phyloP scores from a whole-genome alignment of 2,797 vertebrate species.

The Astyanax mexicanus region DNA sequence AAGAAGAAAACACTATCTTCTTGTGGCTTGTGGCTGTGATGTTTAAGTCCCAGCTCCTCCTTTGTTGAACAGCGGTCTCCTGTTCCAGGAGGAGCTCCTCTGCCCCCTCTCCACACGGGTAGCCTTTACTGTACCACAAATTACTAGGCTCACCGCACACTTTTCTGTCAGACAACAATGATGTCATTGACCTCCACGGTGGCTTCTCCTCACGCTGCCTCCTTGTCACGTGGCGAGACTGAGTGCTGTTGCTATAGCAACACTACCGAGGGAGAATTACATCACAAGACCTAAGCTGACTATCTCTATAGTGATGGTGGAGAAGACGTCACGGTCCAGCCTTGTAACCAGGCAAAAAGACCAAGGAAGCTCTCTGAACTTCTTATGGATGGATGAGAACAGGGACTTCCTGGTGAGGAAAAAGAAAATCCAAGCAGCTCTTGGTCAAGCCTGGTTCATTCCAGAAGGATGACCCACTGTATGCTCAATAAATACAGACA shows the following conservation, averaged over 20 bases:
- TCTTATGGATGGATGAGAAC: not conserved
- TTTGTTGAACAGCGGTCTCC: not conserved
- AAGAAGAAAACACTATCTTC: not conserved
- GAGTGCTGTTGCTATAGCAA: constrained; percentile 48
- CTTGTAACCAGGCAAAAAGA: not conserved
- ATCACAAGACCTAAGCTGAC: constrained; percentile 35
- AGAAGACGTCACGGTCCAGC: constrained; percentile 1
- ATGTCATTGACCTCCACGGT: constrained; percentile 24
- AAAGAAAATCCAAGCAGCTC: not conserved
- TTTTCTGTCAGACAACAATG: constrained; percentile 14
- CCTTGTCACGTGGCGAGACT: constrained; percentile 46
- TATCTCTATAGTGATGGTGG: constrained; percentile 7
- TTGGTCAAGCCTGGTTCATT: not conserved
- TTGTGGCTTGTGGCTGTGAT: constrained; percentile 6
- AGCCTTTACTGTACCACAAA: constrained; percentile 18
- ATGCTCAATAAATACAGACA: constrained; percentile 7
- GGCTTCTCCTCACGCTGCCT: constrained; percentile 15
- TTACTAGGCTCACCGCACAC: constrained; percentile 20
- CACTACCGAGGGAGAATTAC: constrained; percentile 38
- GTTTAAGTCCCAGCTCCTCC: constrained; percentile 17
- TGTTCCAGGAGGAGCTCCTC: constrained; percentile 5
- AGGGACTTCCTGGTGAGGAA: not conserved
- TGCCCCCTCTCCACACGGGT: not conserved
- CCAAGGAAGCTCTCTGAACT: not conserved
- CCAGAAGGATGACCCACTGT: not conserved